Evolutionary conservation across 2,113 vertebrate genomes (phyloP), one percentile per base, ranked within the genome.

Genomic region (Sminthopsis crassicaudata): DNA sequence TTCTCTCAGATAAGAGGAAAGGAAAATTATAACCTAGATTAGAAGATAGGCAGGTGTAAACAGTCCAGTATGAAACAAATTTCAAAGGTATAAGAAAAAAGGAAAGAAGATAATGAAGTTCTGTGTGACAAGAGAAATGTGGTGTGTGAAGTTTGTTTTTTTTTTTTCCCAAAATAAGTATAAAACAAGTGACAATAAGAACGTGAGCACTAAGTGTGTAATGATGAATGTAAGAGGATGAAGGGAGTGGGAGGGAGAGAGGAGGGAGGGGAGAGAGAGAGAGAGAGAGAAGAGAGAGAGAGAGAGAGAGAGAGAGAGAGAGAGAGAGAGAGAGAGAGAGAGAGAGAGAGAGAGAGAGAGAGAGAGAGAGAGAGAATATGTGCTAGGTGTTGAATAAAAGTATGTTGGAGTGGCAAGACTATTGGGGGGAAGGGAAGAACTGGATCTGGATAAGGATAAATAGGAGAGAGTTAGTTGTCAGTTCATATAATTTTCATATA

Each of bases 401-500:
- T 96, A 95, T 90, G 91, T 92, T 93, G 53, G 23, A 76, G 88
- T 60, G 84, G 57, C 88, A 25, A 94, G 93, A 91, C 91, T 93
- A 90, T 90, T 96, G 96, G 0, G 8, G 90, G 89, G 94, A 93
- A 94, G 89, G 91, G 67, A 96, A 76, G 92, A 84, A 96, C 26
- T 91, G 94, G 14, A 84, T 42, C 16, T 42, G 19, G 14, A n/a
- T n/a, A 76, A 76, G 36, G 16, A n/a, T n/a, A 76, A n/a, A 93
- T 55, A n/a, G 97, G 92, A 95, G 91, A 96, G 1, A 51, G 92
- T 84, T 97, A 53, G 90, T 97, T 96, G 97, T 97, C 97, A 46
- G 95, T 98, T 98, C 97, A 96, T 97, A 97, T 98, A 91, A 97
- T 98, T 98, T 98, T 98, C 97, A 97, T 97, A 96, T 97, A 96